Evolutionary conservation across 2,888 invertebrate species (phyloP).

Genomic region (Acronicta aceris): DNA sequence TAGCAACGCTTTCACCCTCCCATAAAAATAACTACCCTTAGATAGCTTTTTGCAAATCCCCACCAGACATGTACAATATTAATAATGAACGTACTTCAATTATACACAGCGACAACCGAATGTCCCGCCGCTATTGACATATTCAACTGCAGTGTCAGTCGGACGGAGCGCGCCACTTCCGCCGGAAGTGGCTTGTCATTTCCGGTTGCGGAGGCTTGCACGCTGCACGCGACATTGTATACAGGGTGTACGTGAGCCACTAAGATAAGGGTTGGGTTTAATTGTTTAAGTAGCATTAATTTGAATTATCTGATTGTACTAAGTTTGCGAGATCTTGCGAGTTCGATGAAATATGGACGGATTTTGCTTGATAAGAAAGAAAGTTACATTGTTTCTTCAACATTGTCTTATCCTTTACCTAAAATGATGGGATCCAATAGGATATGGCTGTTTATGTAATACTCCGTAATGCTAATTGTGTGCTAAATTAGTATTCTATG

Average conservation of each 20-base stretch:
- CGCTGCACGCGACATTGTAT: constrained; percentile 56
- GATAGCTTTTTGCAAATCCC: not conserved
- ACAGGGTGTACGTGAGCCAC: constrained; percentile 28
- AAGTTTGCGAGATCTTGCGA: not conserved
- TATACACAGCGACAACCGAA: constrained; percentile 43
- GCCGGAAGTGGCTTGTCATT: constrained; percentile 68
- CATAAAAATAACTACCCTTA: not conserved
- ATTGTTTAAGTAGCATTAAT: constrained; percentile 40
- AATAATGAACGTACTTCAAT: constrained; percentile 34
- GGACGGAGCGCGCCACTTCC: constrained; percentile 63
- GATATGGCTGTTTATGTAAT: too few relatives aligned
- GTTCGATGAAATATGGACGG: not conserved
- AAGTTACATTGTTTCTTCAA: too few relatives aligned
- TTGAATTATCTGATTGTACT: constrained; percentile 13
- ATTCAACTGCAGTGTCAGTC: constrained; percentile 54
- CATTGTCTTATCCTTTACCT: too few relatives aligned
- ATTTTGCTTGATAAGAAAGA: too few relatives aligned
- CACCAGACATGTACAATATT: constrained; percentile 6
- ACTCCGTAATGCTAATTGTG: too few relatives aligned
- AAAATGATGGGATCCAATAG: too few relatives aligned
- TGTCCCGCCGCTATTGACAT: constrained; percentile 52
- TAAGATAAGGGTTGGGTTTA: constrained; percentile 35
- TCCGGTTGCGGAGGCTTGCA: constrained; percentile 56
- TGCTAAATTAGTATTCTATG: too few relatives aligned
- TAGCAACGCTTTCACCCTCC: too few relatives aligned